Evolutionary conservation across 2,888 invertebrate genomes (phyloP), one percentile per base, ranked within the genome.

Genomic region (Cheilosia grossa): DNA sequence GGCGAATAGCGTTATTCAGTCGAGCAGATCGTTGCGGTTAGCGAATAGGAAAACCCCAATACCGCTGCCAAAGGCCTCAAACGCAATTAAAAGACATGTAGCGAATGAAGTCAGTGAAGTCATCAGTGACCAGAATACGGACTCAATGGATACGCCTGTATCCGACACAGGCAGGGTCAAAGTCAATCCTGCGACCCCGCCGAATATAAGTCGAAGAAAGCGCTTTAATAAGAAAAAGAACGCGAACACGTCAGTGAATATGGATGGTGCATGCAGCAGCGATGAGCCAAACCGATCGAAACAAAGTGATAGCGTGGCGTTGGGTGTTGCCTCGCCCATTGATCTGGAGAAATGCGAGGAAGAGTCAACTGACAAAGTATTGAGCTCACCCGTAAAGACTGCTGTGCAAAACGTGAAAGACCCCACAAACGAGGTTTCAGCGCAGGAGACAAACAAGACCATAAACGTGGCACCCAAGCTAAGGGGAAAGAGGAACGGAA

Each of bases 381-480:
- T 51, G 5, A 64, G 86, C 19, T 56, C 67, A 0, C 80, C 54
- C 64, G 40, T 42, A 1, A 85, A 87, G 49, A 24, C 49, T 6
- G 66, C 73, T n/a, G 13, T 51, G 4, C 74, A 51, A 58, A 58
- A 64, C n/a, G 88, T 87, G 19, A 40, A 49, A 40, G 17, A 69
- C 3, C 4, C 58, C 9, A 10, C 53, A 3, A 80, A 69, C n/a
- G 77, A 58, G 5, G 54, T 30, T 13, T 19, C 54, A 9, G 49
- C 56, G 24, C 69, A 44, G 9, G 82, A 77, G 58, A 54, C 72
- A 17, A 87, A 70, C 17, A 91, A 90, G 75, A 89, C 88, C 17
- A 88, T 92, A 88, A 87, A 91, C 89, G 88, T 92, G 89, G 90
- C 90, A 2, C 90, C 91, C 10, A 91, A 91, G 78, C 74, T 91